Conservation (phyloP, 2,888 invertebrate species). For the Erebia ligea region DNA sequence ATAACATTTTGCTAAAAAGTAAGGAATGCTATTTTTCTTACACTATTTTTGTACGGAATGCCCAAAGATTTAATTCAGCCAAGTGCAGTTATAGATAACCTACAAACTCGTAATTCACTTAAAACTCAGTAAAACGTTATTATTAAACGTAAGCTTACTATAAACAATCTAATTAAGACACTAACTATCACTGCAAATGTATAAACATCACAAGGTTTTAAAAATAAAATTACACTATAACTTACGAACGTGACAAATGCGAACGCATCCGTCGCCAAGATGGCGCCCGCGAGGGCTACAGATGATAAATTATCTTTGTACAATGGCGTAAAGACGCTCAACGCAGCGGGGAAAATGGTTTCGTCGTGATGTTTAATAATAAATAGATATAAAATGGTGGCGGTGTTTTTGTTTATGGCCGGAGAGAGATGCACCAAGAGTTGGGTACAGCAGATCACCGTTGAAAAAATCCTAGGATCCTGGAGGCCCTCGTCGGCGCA, state of each 20-base stretch:
- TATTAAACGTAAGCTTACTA: slow-evolving; percentile 64
- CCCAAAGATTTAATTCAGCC: slow-evolving; percentile 35
- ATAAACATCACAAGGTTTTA: slow-evolving; percentile 71
- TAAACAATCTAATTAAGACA: slow-evolving; percentile 65
- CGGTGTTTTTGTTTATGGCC: slow-evolving; percentile 62
- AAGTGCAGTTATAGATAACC: slow-evolving; percentile 28
- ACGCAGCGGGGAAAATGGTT: slow-evolving; percentile 54
- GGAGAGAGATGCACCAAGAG: slow-evolving; percentile 54
- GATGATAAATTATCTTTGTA: slow-evolving; percentile 53
- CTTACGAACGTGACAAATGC: slow-evolving; percentile 54
- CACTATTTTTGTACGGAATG: slow-evolving; percentile 40
- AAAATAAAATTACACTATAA: slow-evolving; percentile 60
- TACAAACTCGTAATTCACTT: slow-evolving; percentile 31
- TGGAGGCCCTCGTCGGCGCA: slow-evolving; percentile 63
- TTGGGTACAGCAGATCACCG: slow-evolving; percentile 74
- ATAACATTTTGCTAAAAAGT: slow-evolving; percentile 15
- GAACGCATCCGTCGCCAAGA: slow-evolving; percentile 52
- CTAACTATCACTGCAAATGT: slow-evolving; percentile 72
- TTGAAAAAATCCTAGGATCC: slow-evolving; percentile 79
- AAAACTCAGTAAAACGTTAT: slow-evolving; percentile 53
- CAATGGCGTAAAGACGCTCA: slow-evolving; percentile 54
- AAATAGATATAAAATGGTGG: slow-evolving; percentile 60
- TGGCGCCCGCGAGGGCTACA: slow-evolving; percentile 58
- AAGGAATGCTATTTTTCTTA: slow-evolving; percentile 36
- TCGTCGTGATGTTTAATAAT: slow-evolving; percentile 59